Base-by-base conservation (phyloP, 2,888 invertebrate species). In the Drosophila dives region DNA sequence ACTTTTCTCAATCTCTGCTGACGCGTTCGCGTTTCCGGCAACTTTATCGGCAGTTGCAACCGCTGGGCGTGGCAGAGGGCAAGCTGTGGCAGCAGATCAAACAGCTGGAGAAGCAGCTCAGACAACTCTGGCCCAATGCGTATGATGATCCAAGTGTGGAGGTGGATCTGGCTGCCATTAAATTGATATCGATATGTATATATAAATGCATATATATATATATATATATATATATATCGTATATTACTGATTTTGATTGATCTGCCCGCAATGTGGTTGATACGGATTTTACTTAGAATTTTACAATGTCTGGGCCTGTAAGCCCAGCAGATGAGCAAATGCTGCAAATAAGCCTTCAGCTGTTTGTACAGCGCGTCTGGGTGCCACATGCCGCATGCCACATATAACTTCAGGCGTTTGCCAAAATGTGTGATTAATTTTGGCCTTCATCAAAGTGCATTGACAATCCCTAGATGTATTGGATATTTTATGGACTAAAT, bases 61-160 rank as follows among this genome's bases (percentile, higher is more conserved):
- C 65, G 15, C 10, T 50, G 32, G 50, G 40, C 17, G 23, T 50
- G 38, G 10, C 42, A 2, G 17, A n/a, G 20, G 10, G 29, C 32
- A 8, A n/a, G 56, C 53, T 70, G 0, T 79, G 77, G 77, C 11
- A 1, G 38, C 23, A 50, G 40, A 15, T 79, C n/a, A 55, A 58
- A 7, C 32, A 38, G 34, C 60, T 77, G 55, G 80, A 77, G 36
- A 10, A 4, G 26, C 29, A 49, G 20, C 45, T 45, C 2, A 15
- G 20, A 12, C 45, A 4, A 15, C 17, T 40, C 0, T 17, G 8
- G 23, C 8, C 15, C 45, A 23, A 8, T 8, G 8, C 8, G 23
- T 29, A 29, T 29, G 20, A 23, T 23, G 20, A 45, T 23, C 8
- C 7, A 15, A 8, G 2, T 6, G 23, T 23, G 45, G 68, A 40